Base-by-base conservation (phyloP, 2,888 invertebrate genomes). In the Reticulitermes lucifugus region DNA sequence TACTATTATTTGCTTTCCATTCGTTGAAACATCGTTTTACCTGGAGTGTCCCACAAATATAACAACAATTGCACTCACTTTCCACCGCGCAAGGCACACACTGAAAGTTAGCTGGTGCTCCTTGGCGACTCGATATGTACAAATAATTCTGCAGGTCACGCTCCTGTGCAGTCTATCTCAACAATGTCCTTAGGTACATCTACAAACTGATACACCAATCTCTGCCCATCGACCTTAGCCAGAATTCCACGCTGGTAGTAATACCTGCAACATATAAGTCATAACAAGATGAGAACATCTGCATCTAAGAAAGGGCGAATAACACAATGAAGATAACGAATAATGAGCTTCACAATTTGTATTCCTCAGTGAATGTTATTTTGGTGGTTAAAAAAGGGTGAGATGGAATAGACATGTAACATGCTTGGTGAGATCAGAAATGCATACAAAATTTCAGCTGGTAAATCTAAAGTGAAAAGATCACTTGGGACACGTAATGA, bases 181-280 rank as follows among this genome's bases (percentile, higher is more conserved):
- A 98, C 94, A 90, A 98, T 98, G 92, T 98, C 98, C 93, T 98
- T 98, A 90, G 99, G 99, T 90, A 99, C 98, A 92, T 99, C 99
- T 88, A 99, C 99, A 93, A 99, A 99, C 93, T 99, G 99, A 92
- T 99, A 99, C 86, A 99, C 99, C 89, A 99, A 94, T 88, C 99
- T 93, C 92, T 99, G 99, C 41, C 99, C 99, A 92, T 99, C 99
- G 87, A 99, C 99, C 92, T 99, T 99, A 89, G 99, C 99, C 89
- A 99, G 93, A 90, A 99, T 99, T 88, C 99, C 99, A 88, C 99
- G 94, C 92, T 99, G 99, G 92, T 99, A 99, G 92, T 99, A 99
- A 92, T 99, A 99, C 92, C 93, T 93, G 89, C 43, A 89, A 88
- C 80, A 79, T 83, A 14, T 55, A 18, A 55, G 55, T 55, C 55